Conservation (phyloP, 2,797 vertebrate species). For the Bryconaethiops microstoma region DNA sequence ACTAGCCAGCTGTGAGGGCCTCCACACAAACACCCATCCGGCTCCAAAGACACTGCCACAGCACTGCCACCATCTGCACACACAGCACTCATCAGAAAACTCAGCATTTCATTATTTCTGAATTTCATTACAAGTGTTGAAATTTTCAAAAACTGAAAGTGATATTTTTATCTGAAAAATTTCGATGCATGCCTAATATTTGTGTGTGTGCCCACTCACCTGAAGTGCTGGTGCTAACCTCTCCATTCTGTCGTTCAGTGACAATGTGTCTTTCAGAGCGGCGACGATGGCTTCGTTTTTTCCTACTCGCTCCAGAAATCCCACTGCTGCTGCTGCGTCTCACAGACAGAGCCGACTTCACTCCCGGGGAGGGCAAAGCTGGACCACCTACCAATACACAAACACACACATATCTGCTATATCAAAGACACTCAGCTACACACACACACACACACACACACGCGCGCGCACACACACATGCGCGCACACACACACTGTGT, state of each 20-base stretch:
- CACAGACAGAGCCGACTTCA: constrained; percentile 57
- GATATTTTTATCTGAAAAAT: too few species aligned
- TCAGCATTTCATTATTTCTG: too few species aligned
- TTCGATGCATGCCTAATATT: too few species aligned
- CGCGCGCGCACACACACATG: too few species aligned
- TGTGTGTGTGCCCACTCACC: constrained; percentile 68
- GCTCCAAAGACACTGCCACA: constrained; percentile 47
- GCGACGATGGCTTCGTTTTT: constrained; percentile 66
- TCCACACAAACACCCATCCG: constrained; percentile 68
- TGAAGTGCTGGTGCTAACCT: constrained; percentile 87
- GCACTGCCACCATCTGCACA: constrained; percentile 82
- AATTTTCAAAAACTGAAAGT: too few species aligned
- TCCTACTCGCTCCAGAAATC: constrained; percentile 60
- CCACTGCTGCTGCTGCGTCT: constrained; percentile 67
- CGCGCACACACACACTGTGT: too few species aligned
- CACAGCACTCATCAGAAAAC: neutral
- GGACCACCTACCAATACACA: constrained; percentile 35
- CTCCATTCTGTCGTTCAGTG: constrained; percentile 82
- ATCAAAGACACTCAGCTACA: too few species aligned
- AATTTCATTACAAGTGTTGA: too few species aligned
- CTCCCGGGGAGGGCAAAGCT: constrained; percentile 34
- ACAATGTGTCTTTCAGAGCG: constrained; percentile 66
- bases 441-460: too few species aligned
- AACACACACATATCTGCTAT: constrained; percentile 2
- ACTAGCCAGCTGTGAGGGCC: constrained; percentile 81